Conservation (phyloP, 2,888 invertebrate species). For the Amblyteles armatorius region DNA sequence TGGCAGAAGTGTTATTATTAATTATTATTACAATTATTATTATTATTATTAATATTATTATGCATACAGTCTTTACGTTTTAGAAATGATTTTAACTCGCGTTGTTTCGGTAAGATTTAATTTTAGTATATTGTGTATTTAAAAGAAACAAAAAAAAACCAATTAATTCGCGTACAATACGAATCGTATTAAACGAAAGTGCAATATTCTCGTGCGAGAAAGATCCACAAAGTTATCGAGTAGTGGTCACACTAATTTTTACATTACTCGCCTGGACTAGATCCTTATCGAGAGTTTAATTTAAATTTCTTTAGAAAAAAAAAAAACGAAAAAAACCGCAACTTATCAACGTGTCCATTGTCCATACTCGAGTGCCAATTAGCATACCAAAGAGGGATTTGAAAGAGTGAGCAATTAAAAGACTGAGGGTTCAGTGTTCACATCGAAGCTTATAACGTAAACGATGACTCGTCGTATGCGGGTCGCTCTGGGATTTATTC, state of each 20-base stretch:
- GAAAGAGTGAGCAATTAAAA: constrained; percentile 63
- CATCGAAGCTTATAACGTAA: constrained; percentile 32
- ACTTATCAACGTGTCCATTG: constrained; percentile 54
- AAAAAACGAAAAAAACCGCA: constrained; percentile 10
- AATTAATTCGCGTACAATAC: constrained; percentile 41
- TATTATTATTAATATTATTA: constrained; percentile 51
- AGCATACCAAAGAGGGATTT: constrained; percentile 61
- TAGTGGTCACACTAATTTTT: constrained; percentile 5
- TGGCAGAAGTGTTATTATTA: constrained; percentile 64
- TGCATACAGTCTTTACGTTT: constrained; percentile 58
- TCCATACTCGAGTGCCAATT: constrained; percentile 67
- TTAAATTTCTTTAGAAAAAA: neutral
- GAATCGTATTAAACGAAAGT: constrained; percentile 57
- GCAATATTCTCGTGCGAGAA: constrained; percentile 60
- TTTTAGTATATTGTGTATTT: constrained; percentile 59
- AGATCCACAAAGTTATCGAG: constrained; percentile 21
- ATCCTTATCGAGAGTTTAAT: constrained; percentile 16
- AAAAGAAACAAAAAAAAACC: constrained; percentile 14
- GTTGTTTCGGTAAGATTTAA: constrained; percentile 64
- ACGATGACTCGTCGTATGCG: constrained; percentile 21
- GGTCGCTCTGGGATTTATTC: constrained; percentile 28
- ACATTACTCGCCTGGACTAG: neutral
- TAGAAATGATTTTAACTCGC: constrained; percentile 65
- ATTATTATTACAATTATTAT: constrained; percentile 57
- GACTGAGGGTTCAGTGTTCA: constrained; percentile 66